Conservation (phyloP, 2,113 vertebrate species). For the Malurus alboscapulatus region DNA sequence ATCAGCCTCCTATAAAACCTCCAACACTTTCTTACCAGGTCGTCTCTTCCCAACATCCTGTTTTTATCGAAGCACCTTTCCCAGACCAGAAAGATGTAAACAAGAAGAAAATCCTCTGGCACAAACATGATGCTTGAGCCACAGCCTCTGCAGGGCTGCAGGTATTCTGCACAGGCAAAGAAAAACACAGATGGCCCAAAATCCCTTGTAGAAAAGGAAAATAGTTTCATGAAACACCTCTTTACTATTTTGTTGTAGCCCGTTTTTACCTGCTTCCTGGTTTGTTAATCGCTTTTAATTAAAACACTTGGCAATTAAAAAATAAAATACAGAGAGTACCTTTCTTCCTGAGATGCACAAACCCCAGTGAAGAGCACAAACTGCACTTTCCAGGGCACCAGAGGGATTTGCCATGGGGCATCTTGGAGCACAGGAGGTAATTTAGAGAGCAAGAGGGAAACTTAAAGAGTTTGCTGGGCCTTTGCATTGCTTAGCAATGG, state of each 20-base stretch:
- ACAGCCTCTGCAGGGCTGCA: background rate
- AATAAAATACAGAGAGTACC: background rate
- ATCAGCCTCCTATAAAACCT: background rate
- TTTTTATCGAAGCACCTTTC: background rate
- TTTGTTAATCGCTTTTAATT: background rate
- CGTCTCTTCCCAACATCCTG: background rate
- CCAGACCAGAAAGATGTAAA: background rate
- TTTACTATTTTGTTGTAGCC: background rate
- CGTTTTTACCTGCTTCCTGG: too few relatives aligned
- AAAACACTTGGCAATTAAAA: background rate
- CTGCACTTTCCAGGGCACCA: background rate
- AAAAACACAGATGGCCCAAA: background rate
- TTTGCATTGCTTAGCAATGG: background rate
- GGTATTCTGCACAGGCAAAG: accelerated
- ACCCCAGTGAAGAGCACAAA: background rate
- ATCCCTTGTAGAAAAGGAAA: background rate
- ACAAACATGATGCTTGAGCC: background rate
- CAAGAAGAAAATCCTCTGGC: background rate
- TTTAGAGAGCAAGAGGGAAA: background rate
- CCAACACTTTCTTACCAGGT: background rate
- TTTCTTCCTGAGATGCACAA: background rate
- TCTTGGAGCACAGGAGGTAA: background rate
- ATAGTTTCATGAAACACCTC: background rate
- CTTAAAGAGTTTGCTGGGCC: background rate
- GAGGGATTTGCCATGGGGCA: background rate